Evolutionary conservation across 1,140 invertebrate species (phyloP).

Genomic region (Trichoplusia ni): DNA sequence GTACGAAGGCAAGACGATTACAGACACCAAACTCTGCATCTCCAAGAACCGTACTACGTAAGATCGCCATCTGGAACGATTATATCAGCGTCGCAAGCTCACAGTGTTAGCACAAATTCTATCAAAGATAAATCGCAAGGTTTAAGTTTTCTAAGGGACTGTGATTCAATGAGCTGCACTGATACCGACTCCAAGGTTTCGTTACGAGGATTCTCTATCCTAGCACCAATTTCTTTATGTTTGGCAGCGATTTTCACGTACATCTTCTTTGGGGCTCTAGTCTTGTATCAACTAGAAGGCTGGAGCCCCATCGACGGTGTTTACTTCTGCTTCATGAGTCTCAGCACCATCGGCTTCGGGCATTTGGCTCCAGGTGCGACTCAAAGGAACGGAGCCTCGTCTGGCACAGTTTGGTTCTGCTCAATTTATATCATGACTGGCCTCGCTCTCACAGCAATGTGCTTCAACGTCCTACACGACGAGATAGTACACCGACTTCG

Average conservation of each 20-base stretch:
- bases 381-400: conserved; percentile 81
- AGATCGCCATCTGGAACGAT: conserved; percentile 85
- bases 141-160: conserved; percentile 78
- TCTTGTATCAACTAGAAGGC: conserved; percentile 92
- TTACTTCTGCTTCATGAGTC: conserved; percentile 96
- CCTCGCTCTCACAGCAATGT: conserved; percentile 98
- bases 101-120: conserved; percentile 81
- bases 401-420: conserved; percentile 92
- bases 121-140: conserved; percentile 81
- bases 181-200: conserved; percentile 88
- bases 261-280: conserved; percentile 92
- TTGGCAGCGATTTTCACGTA: conserved; percentile 91
- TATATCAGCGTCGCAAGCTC: conserved; percentile 79
- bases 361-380: conserved; percentile 92
- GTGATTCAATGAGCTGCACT: conserved; percentile 87
- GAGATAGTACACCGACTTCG: conserved; percentile 92
- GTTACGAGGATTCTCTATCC: conserved; percentile 87
- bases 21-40: conserved; percentile 85
- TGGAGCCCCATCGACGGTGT: conserved; percentile 95
- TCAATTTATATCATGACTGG: conserved; percentile 97
- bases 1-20: conserved; percentile 89
- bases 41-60: conserved; percentile 91
- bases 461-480: conserved; percentile 98
- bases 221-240: conserved; percentile 89
- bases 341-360: conserved; percentile 96